These are phyloP conservation scores for Bradypodion pumilum DNA, from an alignment of 2,797 vertebrate genomes.

Conservation along the genomic window DNA sequence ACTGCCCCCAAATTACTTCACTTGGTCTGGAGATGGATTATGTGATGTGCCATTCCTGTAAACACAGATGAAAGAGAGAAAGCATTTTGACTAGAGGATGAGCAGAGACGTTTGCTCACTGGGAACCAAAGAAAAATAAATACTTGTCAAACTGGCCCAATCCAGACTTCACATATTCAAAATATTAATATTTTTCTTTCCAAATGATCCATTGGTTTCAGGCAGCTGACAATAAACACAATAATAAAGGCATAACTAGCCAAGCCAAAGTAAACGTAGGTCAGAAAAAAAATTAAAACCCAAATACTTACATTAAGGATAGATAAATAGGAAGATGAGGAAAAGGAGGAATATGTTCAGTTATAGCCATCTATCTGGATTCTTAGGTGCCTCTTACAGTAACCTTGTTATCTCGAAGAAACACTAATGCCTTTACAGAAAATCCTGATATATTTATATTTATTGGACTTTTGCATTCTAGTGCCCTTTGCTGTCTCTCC, in stretches of 20 bases:
- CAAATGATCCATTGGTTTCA: background rate
- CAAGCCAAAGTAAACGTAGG: background rate
- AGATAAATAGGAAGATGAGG: background rate
- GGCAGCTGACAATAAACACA: background rate
- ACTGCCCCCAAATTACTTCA: background rate
- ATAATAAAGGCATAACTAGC: background rate
- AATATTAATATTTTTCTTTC: background rate
- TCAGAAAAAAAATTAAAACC: background rate
- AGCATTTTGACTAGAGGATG: background rate
- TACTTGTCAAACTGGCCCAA: background rate
- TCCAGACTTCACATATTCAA: background rate
- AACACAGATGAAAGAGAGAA: constrained; percentile 3
- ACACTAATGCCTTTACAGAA: background rate
- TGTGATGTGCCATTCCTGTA: background rate
- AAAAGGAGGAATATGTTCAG: background rate
- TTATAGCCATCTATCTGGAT: background rate
- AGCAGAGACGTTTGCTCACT: background rate
- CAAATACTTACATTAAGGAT: background rate
- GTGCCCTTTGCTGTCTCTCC: background rate
- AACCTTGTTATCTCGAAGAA: background rate
- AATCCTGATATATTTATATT: background rate
- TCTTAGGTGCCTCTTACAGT: background rate
- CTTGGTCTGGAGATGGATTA: constrained; percentile 13
- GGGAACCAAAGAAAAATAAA: background rate
- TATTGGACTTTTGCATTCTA: background rate